These are phyloP conservation scores for Agrochola lota DNA, from an alignment of 2,888 invertebrate species.

Conservation along the genomic window DNA sequence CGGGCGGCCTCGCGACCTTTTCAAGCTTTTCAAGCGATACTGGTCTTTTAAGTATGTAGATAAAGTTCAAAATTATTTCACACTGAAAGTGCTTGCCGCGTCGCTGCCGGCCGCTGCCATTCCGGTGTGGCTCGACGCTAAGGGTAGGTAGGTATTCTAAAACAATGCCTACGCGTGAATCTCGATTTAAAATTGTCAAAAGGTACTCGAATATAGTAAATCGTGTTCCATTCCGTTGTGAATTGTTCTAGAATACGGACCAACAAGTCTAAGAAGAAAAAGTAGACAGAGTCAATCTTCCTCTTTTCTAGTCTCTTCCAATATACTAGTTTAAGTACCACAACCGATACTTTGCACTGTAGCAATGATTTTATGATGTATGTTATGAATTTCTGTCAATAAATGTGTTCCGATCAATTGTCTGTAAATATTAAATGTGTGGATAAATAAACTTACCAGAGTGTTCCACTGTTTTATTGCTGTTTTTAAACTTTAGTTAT, in stretches of 20 bases:
- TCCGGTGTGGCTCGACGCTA: too few species aligned
- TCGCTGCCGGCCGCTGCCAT: too few species aligned
- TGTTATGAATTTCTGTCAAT: constrained; percentile 25
- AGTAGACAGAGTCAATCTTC: background rate
- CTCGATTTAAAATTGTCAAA: background rate
- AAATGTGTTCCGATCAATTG: constrained; percentile 21
- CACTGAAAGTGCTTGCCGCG: too few species aligned
- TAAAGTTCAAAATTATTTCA: too few species aligned
- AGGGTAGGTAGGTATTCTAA: constrained; percentile 10
- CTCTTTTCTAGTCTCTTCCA: constrained; percentile 28
- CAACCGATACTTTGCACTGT: constrained; percentile 2
- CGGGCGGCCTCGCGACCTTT: too few species aligned
- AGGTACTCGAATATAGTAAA: background rate
- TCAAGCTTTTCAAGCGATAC: too few species aligned
- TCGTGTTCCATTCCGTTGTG: background rate
- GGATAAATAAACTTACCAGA: constrained; percentile 40
- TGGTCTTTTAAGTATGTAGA: too few species aligned
- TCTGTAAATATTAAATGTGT: constrained; percentile 36
- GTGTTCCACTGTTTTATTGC: constrained; percentile 6
- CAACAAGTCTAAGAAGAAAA: background rate
- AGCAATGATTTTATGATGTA: constrained; percentile 12
- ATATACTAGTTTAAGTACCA: constrained; percentile 5
- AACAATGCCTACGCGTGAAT: constrained; percentile 5
- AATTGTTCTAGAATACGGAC: background rate
- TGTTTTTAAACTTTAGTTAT: background rate